Conservation (phyloP, 1,140 invertebrate genomes). For the Danaus plexippus region DNA sequence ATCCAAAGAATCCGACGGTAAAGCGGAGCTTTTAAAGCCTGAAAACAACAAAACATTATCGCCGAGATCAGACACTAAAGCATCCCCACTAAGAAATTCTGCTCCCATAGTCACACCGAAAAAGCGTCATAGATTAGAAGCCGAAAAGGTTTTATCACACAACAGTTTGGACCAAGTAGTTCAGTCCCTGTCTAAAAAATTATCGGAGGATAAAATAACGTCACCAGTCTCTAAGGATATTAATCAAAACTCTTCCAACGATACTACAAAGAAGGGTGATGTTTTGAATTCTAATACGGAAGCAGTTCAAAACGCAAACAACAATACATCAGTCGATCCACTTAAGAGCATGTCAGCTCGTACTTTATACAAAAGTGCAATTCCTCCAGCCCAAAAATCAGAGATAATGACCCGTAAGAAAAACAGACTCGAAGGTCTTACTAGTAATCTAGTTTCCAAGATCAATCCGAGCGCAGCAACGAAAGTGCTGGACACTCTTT, state of each 20-base stretch:
- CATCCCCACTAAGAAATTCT: constrained; percentile 46
- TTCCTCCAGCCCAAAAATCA: constrained; percentile 63
- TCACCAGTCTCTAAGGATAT: constrained; percentile 35
- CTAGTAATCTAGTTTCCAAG: constrained; percentile 71
- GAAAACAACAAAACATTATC: constrained; percentile 47
- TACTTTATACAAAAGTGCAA: constrained; percentile 60
- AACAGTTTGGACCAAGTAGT: constrained; percentile 65
- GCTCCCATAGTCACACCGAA: constrained; percentile 72
- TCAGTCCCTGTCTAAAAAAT: constrained; percentile 65
- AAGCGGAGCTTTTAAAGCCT: constrained; percentile 42
- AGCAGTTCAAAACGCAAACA: constrained; percentile 39
- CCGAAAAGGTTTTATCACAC: constrained; percentile 53
- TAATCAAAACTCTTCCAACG: constrained; percentile 41
- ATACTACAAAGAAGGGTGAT: constrained; percentile 29
- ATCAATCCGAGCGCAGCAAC: constrained; percentile 69
- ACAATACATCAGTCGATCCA: constrained; percentile 46
- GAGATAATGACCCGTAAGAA: constrained; percentile 73
- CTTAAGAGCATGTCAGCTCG: constrained; percentile 62
- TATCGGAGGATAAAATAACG: constrained; percentile 57
- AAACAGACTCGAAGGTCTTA: constrained; percentile 73
- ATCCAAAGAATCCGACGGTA: constrained; percentile 54
- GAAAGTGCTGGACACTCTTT: constrained; percentile 67
- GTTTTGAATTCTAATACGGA: constrained; percentile 31
- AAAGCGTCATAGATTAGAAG: constrained; percentile 71
- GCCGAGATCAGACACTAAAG: constrained; percentile 57